phyloP scores from a whole-genome alignment of 2,113 vertebrate genomes.

The Crocuta crocuta region DNA sequence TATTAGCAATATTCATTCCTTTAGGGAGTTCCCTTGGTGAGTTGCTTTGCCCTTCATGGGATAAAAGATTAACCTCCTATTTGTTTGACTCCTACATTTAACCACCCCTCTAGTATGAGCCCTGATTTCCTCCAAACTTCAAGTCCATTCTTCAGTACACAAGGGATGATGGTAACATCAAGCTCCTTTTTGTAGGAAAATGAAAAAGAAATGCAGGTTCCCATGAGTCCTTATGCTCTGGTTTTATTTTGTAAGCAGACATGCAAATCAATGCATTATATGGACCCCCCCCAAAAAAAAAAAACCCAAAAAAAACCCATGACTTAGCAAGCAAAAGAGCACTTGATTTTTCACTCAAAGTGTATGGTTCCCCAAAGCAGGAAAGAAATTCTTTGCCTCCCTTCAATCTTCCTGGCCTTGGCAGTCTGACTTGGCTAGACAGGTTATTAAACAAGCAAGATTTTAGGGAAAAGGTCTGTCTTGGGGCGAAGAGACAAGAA shows the following conservation, averaged over 20 bases:
- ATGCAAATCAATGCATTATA: neutral
- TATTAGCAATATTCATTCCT: neutral
- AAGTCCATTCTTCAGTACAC: constrained; percentile 9
- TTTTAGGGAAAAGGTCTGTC: neutral
- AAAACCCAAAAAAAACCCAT: neutral
- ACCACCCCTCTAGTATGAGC: constrained; percentile 36
- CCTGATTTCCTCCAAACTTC: constrained; percentile 64
- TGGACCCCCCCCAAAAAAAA: constrained; percentile 21
- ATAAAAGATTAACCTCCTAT: neutral
- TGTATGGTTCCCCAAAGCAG: neutral
- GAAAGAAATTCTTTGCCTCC: neutral
- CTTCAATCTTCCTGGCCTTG: neutral
- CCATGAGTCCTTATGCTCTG: neutral
- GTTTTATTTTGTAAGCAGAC: constrained; percentile 63
- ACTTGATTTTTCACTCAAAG: neutral
- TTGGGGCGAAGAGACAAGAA: neutral
- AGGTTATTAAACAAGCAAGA: neutral
- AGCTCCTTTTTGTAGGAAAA: too few species aligned
- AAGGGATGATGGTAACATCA: neutral
- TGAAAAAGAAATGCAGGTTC: neutral
- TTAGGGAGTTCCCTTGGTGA: neutral
- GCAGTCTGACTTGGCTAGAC: neutral
- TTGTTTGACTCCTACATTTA: neutral
- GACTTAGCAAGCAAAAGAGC: neutral
- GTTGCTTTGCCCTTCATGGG: neutral